These are phyloP conservation scores for Crambe crambe DNA, from an alignment of 37 sponge, comb jelly and placozoan species.

Conservation along the genomic window DNA sequence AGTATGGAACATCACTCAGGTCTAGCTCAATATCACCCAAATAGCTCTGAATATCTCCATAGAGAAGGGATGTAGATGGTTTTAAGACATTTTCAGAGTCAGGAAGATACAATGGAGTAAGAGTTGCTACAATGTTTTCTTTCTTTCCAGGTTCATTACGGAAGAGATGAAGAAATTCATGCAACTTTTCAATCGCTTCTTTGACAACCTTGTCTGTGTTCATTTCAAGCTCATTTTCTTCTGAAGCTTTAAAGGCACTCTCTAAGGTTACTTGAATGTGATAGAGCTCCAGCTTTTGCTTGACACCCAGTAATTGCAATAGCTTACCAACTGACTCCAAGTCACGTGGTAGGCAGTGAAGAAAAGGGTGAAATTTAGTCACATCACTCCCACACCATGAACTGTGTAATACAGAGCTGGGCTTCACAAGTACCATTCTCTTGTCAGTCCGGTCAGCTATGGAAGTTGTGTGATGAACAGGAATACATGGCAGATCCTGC, in stretches of 20 bases:
- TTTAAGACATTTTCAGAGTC: neutral
- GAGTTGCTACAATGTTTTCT: neutral
- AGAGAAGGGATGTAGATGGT: slow-evolving; percentile 12
- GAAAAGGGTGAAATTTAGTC: too few species aligned
- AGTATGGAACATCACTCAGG: neutral
- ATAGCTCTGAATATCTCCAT: slow-evolving; percentile 15
- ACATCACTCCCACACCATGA: neutral
- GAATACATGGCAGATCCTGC: too few species aligned
- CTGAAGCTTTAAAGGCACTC: neutral
- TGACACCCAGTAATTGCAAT: too few species aligned
- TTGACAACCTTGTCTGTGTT: neutral
- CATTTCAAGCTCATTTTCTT: neutral
- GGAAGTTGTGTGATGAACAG: too few species aligned
- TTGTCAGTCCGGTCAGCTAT: neutral
- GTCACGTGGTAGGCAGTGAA: too few species aligned
- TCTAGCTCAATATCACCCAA: neutral
- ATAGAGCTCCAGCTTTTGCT: too few species aligned
- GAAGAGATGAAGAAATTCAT: too few species aligned
- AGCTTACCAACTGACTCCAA: too few species aligned
- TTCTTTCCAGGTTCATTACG: neutral
- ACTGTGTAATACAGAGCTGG: too few species aligned
- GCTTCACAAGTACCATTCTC: too few species aligned
- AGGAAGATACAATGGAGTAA: slow-evolving; percentile 37
- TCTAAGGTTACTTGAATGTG: slow-evolving; percentile 8
- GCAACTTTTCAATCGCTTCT: neutral